These are phyloP conservation scores for Sebastolobus altivelis DNA, from an alignment of 2,797 vertebrate genomes.

Conservation along the genomic window DNA sequence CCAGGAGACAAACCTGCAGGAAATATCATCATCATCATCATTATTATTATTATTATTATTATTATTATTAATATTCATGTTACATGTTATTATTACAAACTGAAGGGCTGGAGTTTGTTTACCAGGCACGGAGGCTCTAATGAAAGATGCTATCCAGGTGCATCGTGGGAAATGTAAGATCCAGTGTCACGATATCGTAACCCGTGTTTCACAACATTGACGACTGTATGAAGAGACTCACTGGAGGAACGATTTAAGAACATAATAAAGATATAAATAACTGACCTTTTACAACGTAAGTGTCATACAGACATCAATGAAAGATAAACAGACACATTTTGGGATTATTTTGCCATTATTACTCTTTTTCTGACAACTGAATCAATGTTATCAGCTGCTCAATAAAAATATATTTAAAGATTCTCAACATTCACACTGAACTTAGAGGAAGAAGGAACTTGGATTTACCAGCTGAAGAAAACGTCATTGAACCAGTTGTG, in stretches of 20 bases:
- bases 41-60: background rate
- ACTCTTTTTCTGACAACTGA: no score
- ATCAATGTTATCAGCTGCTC: background rate
- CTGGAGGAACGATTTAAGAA: background rate
- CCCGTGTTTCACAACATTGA: background rate
- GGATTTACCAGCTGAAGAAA: no score
- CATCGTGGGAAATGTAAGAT: constrained; percentile 1
- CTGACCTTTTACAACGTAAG: background rate
- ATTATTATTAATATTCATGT: background rate
- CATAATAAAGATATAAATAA: background rate
- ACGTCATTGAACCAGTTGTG: no score
- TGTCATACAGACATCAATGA: background rate
- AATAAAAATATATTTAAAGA: no score
- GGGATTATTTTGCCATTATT: no score
- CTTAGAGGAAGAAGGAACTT: no score
- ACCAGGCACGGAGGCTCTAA: background rate
- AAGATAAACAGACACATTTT: background rate
- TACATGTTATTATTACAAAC: background rate
- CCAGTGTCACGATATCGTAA: background rate
- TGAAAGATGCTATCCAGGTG: background rate
- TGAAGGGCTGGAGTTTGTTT: background rate
- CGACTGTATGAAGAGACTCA: background rate
- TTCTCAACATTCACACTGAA: no score
- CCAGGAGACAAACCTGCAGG: background rate
- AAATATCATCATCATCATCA: background rate